Evolutionary conservation across 2,888 invertebrate genomes (phyloP).

Genomic region (Oscheius sp.): DNA sequence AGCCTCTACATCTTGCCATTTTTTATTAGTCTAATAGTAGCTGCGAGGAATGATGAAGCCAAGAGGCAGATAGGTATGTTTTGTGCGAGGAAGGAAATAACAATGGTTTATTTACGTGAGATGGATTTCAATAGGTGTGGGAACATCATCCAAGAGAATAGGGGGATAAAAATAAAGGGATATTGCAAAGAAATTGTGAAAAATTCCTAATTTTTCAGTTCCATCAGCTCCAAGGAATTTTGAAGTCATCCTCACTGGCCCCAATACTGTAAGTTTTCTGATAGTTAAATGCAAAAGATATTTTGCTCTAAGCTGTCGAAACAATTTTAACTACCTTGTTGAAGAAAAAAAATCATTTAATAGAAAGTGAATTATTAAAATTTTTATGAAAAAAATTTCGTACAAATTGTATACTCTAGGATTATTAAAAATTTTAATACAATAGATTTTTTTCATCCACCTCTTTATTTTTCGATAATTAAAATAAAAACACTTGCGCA

Average conservation of each 20-base stretch:
- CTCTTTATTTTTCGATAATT: no score
- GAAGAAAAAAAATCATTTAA: no score
- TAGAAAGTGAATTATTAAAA: background rate
- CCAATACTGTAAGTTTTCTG: constrained; percentile 82
- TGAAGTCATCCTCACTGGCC: constrained; percentile 85
- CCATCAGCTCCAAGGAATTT: constrained; percentile 96
- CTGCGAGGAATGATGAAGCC: constrained; percentile 12
- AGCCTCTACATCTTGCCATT: constrained; percentile 4
- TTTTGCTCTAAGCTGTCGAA: no score
- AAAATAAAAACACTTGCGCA: no score
- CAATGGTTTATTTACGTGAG: background rate
- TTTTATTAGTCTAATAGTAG: background rate
- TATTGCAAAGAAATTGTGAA: background rate
- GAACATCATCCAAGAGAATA: background rate
- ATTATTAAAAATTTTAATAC: no score
- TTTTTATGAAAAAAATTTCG: no score
- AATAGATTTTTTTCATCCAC: no score
- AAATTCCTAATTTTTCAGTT: constrained; percentile 77
- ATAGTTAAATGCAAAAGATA: background rate
- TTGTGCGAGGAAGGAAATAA: no score
- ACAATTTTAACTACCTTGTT: background rate
- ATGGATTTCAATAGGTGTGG: background rate
- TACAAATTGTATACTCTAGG: no score
- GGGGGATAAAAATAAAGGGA: background rate
- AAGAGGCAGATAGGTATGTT: constrained; percentile 20